Evolutionary conservation across 2,113 vertebrate genomes (phyloP).

Genomic region (Diphyllodes magnificus): DNA sequence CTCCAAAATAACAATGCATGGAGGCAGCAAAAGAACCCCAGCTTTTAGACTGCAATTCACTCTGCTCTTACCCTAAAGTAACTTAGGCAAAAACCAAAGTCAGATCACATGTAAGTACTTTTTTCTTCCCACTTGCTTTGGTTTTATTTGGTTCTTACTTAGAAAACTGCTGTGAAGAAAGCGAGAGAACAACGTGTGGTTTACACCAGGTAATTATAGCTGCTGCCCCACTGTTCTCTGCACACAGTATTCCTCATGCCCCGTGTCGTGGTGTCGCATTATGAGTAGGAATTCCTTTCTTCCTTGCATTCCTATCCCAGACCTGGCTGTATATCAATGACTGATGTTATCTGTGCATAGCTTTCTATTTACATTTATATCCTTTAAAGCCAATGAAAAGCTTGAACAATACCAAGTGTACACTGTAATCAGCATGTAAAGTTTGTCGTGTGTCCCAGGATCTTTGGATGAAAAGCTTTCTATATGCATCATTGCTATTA

Average conservation of each 20-base stretch:
- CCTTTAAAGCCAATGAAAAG: background rate
- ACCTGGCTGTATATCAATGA: background rate
- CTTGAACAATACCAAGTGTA: background rate
- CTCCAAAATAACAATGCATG: background rate
- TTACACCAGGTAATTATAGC: background rate
- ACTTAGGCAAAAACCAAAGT: background rate
- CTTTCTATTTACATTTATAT: background rate
- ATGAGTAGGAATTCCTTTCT: background rate
- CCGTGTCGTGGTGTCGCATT: accelerated
- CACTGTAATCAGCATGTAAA: slow-evolving; percentile 39
- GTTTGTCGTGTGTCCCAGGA: slow-evolving; percentile 38
- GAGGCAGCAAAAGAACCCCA: background rate
- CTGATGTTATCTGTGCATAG: background rate
- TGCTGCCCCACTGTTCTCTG: background rate
- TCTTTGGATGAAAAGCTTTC: slow-evolving; percentile 45
- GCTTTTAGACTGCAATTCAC: background rate
- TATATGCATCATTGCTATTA: slow-evolving; percentile 38
- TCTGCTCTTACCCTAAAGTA: background rate
- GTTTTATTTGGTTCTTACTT: background rate
- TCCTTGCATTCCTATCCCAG: background rate
- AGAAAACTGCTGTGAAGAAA: background rate
- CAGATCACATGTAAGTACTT: background rate
- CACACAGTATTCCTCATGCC: background rate
- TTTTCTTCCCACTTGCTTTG: background rate
- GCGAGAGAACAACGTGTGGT: background rate